Base-by-base conservation (phyloP, 2,113 vertebrate genomes). In the Diglossa brunneiventris region DNA sequence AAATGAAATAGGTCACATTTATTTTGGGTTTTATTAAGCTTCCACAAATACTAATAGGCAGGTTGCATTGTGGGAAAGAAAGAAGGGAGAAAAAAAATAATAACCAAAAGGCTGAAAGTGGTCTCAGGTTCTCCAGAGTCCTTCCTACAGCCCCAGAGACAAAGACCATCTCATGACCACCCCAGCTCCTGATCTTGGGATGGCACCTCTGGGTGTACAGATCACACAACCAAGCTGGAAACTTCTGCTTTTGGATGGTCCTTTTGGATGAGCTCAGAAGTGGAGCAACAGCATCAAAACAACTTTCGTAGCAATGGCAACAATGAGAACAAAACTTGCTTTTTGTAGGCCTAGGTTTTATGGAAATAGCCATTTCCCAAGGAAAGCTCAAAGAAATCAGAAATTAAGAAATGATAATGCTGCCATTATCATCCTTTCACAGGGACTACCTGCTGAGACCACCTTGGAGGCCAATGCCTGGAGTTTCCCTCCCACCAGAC, bases 21-120 rank as follows among this genome's bases (percentile, higher is more conserved):
- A 86, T 79, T 92, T 89, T 74, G 75, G 22, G 26, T 96, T 80
- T 79, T 80, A 83, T 84, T 92, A 89, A 89, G 69, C 74, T 74
- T 62, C 22, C 74, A 73, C 39, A 68, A 64, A 87, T 49, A 82
- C 56, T 70, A 90, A 91, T 55, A 47, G 56, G 47, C 63, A 76
- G 19, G 78, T 15, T 17, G 49, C 30, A 83, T 46, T 42, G 42
- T 11, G 4, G 30, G n/a, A n/a, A 37, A 37, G 16, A 35, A 75
- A 18, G 18, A 41, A 80, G 5, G 15, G 10, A 49, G n/a, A 3
- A 18, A 8, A 10, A 10, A 28, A 24, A 41, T 17, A 52, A 39
- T 2, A 47, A 23, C 4, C 44, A 37, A 56, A 39, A 14, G 7
- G 15, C 9, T 62, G 33, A 35, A 49, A 81, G 63, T 33, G 56